A percentile compares a stretch with the other conserved stretches of the same genome.
Evolutionary conservation across 1,140 invertebrate species (phyloP).

Genomic region (Drosophila ananassae): DNA sequence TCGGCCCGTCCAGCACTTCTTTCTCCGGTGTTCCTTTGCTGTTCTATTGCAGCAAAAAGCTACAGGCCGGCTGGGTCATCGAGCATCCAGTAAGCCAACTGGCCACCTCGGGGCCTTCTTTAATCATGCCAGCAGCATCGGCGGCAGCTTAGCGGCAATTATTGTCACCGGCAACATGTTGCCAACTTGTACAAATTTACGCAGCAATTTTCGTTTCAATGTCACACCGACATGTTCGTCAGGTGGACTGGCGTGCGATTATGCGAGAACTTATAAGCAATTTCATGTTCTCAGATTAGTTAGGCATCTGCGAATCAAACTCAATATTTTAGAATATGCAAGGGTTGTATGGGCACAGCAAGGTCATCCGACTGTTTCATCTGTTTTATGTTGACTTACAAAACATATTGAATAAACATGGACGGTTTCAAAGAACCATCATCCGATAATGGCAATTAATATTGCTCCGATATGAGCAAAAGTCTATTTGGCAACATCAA

Average conservation of each 20-base stretch:
- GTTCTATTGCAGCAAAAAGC: conserved; percentile 19
- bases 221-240: conserved; percentile 37
- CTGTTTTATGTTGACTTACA: conserved; percentile 7
- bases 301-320: not conserved
- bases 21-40: not conserved
- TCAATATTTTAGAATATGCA: not conserved
- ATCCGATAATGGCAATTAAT: conserved; percentile 48
- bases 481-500: conserved; percentile 38
- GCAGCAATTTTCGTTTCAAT: conserved; percentile 61
- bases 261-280: not conserved
- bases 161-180: conserved; percentile 61
- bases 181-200: conserved; percentile 50
- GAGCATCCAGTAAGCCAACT: conserved; percentile 11
- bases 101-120: conserved; percentile 41
- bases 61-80: conserved; percentile 29
- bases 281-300: not conserved
- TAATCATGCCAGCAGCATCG: conserved; percentile 46
- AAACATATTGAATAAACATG: conserved; percentile 14
- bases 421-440: conserved; percentile 33
- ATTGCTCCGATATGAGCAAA: conserved; percentile 45
- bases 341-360: too few species aligned
- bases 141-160: conserved; percentile 61
- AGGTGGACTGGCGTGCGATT: conserved; percentile 35
- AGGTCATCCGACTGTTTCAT: not conserved
- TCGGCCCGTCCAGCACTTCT: conserved; percentile 33